These are phyloP conservation scores for Leptura quadrifasciata DNA, from an alignment of 2,888 invertebrate genomes.

Conservation along the genomic window DNA sequence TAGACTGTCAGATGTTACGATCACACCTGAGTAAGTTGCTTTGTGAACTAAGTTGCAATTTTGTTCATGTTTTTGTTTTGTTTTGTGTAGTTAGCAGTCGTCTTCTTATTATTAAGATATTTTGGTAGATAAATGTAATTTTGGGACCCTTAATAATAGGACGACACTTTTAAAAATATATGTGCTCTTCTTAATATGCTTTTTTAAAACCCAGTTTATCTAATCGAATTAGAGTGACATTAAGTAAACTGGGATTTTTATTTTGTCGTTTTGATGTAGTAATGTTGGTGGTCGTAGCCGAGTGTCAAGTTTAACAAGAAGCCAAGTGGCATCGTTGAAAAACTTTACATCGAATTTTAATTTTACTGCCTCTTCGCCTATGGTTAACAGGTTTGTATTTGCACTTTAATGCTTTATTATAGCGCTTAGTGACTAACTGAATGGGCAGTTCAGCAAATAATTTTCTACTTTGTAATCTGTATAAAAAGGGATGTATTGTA, in stretches of 20 bases:
- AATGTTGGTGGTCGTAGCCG: constrained; percentile 75
- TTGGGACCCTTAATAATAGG: constrained; percentile 16
- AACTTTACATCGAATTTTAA: constrained; percentile 76
- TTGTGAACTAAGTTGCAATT: constrained; percentile 8
- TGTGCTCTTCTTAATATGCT: neutral
- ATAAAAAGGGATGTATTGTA: neutral
- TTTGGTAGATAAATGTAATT: neutral
- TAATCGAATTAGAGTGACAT: neutral
- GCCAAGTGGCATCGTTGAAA: constrained; percentile 77
- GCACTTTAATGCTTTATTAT: constrained; percentile 20
- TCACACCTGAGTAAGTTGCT: constrained; percentile 78
- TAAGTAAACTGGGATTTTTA: constrained; percentile 40
- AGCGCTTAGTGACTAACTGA: constrained; percentile 22
- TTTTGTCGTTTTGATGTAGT: constrained; percentile 63
- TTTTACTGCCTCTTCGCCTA: constrained; percentile 74
- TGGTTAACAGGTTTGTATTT: constrained; percentile 70
- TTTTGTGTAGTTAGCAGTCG: constrained; percentile 14
- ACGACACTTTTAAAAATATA: constrained; percentile 8
- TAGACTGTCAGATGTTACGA: constrained; percentile 76
- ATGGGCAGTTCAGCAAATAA: constrained; percentile 44
- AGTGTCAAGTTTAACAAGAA: constrained; percentile 77
- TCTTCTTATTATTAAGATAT: constrained; percentile 14
- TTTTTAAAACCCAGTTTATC: constrained; percentile 8
- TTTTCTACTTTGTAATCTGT: constrained; percentile 42
- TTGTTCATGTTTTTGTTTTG: constrained; percentile 44